These are phyloP conservation scores for Charanyca ferruginea DNA, from an alignment of 2,888 invertebrate species.

Conservation along the genomic window DNA sequence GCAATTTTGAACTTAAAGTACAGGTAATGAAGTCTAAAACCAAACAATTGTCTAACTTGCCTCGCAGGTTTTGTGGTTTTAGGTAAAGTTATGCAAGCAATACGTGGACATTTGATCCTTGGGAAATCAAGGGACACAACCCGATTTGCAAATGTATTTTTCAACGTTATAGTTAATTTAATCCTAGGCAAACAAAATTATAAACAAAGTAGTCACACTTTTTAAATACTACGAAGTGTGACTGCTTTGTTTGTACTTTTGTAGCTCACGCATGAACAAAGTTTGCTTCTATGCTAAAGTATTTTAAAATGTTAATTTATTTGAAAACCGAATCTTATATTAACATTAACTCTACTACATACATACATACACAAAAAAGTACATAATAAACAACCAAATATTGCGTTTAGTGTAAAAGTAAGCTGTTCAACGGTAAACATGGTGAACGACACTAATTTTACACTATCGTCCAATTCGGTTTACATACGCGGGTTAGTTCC, in stretches of 20 bases:
- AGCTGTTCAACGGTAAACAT: slow-evolving; percentile 74
- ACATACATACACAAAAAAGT: slow-evolving; percentile 67
- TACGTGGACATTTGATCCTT: slow-evolving; percentile 45
- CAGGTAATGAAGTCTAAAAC: slow-evolving; percentile 8
- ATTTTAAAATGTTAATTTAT: slow-evolving; percentile 47
- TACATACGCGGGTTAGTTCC: slow-evolving; percentile 73
- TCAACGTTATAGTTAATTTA: slow-evolving; percentile 9
- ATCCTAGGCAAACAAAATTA: background rate
- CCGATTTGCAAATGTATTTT: slow-evolving; percentile 41
- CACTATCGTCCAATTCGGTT: slow-evolving; percentile 63
- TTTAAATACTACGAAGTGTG: background rate
- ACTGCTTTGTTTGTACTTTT: slow-evolving; percentile 15
- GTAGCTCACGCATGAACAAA: background rate
- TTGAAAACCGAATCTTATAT: slow-evolving; percentile 62
- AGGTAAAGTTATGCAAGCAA: slow-evolving; percentile 52
- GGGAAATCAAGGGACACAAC: slow-evolving; percentile 36
- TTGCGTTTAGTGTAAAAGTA: slow-evolving; percentile 76
- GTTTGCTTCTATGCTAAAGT: slow-evolving; percentile 7
- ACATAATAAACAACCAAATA: slow-evolving; percentile 65
- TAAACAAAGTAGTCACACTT: too few species aligned
- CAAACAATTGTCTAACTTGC: slow-evolving; percentile 2
- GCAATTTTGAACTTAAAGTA: slow-evolving; percentile 34
- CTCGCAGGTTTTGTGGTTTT: slow-evolving; percentile 52
- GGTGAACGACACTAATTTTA: slow-evolving; percentile 61
- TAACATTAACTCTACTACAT: slow-evolving; percentile 65